Conservation (phyloP, 1,140 invertebrate genomes). For the Pseudomyrmex concolor region DNA sequence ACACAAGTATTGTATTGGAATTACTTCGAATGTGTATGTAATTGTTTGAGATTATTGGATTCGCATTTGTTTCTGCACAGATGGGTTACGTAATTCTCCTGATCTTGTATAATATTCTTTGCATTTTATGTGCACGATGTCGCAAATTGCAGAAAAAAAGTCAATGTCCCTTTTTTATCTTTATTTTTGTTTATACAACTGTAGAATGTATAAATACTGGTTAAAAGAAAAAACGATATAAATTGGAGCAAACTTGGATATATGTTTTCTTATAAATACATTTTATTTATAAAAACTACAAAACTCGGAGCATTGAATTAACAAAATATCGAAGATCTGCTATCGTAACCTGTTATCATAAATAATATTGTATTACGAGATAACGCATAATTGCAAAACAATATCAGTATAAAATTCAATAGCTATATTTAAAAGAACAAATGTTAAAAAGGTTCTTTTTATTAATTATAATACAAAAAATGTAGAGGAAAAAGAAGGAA, state of each 20-base stretch:
- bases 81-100: conserved; percentile 15
- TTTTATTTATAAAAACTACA: too few relatives aligned
- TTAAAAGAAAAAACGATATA: neutral
- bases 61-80: neutral
- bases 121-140: neutral
- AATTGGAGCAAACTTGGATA: neutral
- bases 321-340: too few relatives aligned
- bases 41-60: conserved; percentile 6
- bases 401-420: too few relatives aligned
- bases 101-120: conserved; percentile 16
- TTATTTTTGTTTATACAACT: neutral
- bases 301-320: too few relatives aligned
- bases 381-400: too few relatives aligned
- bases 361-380: too few relatives aligned
- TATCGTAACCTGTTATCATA: too few relatives aligned
- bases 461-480: neutral
- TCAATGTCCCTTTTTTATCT: neutral
- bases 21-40: neutral
- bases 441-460: too few relatives aligned
- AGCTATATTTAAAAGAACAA: too few relatives aligned
- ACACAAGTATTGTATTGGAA: neutral
- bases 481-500: too few relatives aligned
- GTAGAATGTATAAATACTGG: conserved; percentile 5
- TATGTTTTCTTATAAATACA: too few relatives aligned
- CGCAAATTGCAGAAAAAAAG: neutral